Conservation (phyloP, 1,140 invertebrate species). For the Brachionus plicatilis region DNA sequence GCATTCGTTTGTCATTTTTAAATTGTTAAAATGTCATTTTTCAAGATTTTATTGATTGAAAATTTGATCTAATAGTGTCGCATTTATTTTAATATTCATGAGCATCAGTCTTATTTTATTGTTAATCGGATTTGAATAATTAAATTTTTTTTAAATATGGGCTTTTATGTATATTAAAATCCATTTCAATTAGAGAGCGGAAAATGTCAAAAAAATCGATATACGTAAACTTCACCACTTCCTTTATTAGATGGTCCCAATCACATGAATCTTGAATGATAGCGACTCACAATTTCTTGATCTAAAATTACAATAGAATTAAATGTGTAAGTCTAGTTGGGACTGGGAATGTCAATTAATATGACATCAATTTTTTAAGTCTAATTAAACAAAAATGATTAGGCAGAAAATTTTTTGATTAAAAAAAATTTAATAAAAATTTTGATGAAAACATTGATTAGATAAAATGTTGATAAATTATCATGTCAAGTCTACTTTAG, state of each 20-base stretch:
- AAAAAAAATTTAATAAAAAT: neutral
- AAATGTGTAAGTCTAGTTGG: neutral
- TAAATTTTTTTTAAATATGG: neutral
- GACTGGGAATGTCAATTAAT: neutral
- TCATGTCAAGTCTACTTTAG: neutral
- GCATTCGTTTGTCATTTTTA: slow-evolving; percentile 1
- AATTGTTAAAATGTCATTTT: neutral
- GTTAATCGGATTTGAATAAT: slow-evolving; percentile 19
- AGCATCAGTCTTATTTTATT: neutral
- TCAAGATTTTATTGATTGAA: neutral
- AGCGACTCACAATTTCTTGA: neutral
- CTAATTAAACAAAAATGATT: no score
- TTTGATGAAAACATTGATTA: neutral
- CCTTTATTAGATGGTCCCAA: neutral
- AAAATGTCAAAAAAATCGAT: neutral
- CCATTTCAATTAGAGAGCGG: neutral
- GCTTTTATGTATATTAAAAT: neutral
- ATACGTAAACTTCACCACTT: neutral
- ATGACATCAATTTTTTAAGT: no score
- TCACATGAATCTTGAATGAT: neutral
- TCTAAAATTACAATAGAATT: neutral
- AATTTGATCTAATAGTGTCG: neutral
- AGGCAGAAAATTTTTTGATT: neutral
- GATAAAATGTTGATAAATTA: neutral
- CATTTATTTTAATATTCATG: slow-evolving; percentile 6